Base-by-base conservation (phyloP, 2,113 vertebrate genomes). In the Pseudolaguvia tuberculata region DNA sequence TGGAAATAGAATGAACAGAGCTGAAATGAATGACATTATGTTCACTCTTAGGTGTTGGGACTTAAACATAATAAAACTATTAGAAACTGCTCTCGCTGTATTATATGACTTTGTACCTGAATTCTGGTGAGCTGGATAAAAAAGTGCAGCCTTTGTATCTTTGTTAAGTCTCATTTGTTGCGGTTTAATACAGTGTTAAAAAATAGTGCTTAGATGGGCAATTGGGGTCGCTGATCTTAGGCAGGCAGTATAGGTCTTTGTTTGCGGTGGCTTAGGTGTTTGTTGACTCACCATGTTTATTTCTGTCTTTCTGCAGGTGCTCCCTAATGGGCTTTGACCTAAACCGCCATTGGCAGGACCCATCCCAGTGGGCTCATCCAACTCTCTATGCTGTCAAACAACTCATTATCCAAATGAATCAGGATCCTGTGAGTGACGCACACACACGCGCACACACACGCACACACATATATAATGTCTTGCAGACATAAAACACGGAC, bases 241-340 rank as follows among this genome's bases (percentile, higher is more conserved):
- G 13, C 50, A 67, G 45, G 57, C 21, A 15, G 15, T 31, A 25
- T 52, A 53, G 42, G 55, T 6, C 20, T 76, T 61, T 76, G 42
- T 68, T 58, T 75, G 58, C n/a, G 5, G 27, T 51, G 51, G 52
- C 20, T 13, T 42, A 47, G 51, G 29, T 20, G 56, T 59, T 65
- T 71, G 23, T 79, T 76, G 51, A 65, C 62, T 73, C 31, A 47
- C 21, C 50, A 58, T 53, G 13, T 73, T 69, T 39, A 23, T 25
- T 72, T 67, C 31, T 58, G 61, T 76, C 70, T 83, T 77, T 84
- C 1, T 71, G 70, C 87, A 99, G 96, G 89, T 98, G 94, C 87
- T 98, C 96, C 78, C 85, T 98, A 86, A 95, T 99, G 96, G 96
- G 97, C 2, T 97, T 98, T 31, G 96, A 99, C 86, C 89, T 99